phyloP scores from a whole-genome alignment of 2,888 invertebrate species.

The Cepaea hortensis region DNA sequence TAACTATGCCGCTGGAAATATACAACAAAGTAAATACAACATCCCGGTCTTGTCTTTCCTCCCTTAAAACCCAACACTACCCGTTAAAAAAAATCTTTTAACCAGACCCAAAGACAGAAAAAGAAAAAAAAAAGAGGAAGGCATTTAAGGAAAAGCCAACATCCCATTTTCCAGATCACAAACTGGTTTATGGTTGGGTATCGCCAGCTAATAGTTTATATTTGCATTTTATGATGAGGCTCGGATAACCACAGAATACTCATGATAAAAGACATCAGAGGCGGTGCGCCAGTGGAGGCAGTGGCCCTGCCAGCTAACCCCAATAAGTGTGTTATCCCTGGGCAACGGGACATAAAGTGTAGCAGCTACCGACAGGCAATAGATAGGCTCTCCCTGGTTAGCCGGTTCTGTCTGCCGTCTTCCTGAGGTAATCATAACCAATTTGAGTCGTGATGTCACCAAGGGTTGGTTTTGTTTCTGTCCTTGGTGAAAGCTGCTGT shows the following conservation, averaged over 20 bases:
- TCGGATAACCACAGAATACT: constrained; percentile 24
- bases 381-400: constrained; percentile 9
- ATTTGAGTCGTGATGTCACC: constrained; percentile 37
- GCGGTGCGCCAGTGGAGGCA: background rate
- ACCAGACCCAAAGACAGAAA: no score
- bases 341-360: constrained; percentile 34
- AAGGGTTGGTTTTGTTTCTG: background rate
- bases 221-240: constrained; percentile 48
- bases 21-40: no score
- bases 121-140: background rate
- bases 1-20: no score
- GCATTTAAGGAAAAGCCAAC: background rate
- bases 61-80: no score
- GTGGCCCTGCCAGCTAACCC: constrained; percentile 27
- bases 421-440: constrained; percentile 44
- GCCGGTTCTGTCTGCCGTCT: background rate
- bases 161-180: background rate
- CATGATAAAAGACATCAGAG: background rate
- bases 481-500: background rate
- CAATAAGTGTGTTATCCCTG: constrained; percentile 41
- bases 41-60: no score
- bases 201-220: constrained; percentile 44
- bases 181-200: constrained; percentile 17
- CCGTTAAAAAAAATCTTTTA: no score
- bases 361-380: constrained; percentile 24